These are phyloP conservation scores for Peromyscus californicus DNA, from an alignment of 2,113 vertebrate species.

Conservation along the genomic window DNA sequence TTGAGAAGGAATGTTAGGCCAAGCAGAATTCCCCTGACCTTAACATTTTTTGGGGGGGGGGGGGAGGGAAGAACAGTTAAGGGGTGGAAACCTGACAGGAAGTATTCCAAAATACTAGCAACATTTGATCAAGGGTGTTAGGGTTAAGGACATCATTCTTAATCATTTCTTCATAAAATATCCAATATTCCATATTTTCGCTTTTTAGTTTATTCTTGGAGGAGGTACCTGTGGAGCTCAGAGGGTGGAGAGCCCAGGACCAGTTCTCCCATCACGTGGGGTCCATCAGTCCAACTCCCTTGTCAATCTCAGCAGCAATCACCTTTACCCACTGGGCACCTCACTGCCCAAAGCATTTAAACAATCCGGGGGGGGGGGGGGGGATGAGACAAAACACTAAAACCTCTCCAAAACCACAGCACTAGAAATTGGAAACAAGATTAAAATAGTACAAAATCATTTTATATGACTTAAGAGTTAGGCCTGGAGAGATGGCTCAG, in stretches of 20 bases:
- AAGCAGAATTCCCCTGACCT: background rate
- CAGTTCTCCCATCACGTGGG: background rate
- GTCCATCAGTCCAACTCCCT: background rate
- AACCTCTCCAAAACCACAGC: background rate
- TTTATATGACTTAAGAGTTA: background rate
- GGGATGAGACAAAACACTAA: background rate
- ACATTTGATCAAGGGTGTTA: background rate
- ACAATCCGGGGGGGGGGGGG: background rate
- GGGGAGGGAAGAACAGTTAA: background rate
- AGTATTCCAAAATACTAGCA: background rate
- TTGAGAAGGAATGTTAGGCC: background rate
- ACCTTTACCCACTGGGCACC: background rate
- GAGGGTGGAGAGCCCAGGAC: background rate
- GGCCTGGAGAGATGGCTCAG: background rate
- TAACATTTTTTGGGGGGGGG: too few relatives aligned
- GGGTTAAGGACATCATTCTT: background rate
- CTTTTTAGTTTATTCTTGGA: background rate
- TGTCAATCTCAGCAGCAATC: background rate
- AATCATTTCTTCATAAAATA: background rate
- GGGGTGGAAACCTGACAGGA: background rate
- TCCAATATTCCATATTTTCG: background rate
- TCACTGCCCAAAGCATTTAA: background rate
- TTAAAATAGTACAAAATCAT: background rate
- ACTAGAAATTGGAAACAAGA: background rate
- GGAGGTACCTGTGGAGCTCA: background rate